phyloP scores from a whole-genome alignment of 2,113 vertebrate genomes.

The Gorsachius goisagi region DNA sequence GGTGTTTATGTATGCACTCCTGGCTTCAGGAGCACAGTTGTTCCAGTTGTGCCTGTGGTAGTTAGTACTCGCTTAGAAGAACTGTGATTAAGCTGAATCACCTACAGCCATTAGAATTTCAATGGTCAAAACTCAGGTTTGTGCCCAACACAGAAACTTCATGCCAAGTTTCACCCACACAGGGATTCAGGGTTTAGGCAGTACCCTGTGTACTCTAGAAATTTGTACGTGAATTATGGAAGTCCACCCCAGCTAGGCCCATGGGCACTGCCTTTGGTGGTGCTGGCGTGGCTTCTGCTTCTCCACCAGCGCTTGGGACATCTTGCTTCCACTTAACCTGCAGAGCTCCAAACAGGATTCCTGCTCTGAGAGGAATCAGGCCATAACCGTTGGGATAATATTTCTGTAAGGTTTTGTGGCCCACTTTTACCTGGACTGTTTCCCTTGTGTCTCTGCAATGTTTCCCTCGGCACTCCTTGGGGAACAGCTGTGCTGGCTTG shows the following conservation, averaged over 20 bases:
- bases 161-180: not conserved
- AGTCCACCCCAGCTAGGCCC: not conserved
- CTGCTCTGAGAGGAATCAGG: not conserved
- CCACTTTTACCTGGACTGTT: not conserved
- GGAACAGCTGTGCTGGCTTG: not conserved
- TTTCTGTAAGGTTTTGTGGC: not conserved
- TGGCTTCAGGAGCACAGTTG: not conserved
- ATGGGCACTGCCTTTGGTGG: not conserved
- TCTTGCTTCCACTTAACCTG: not conserved
- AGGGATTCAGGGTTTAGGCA: not conserved
- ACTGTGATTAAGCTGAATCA: not conserved
- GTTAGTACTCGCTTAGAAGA: not conserved
- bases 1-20: not conserved
- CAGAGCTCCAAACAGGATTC: not conserved
- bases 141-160: not conserved
- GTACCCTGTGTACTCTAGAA: not conserved
- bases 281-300: not conserved
- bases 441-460: not conserved
- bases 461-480: accelerated
- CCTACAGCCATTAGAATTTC: not conserved
- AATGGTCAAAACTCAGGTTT: not conserved
- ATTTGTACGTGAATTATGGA: accelerated
- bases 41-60: accelerated
- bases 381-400: too few relatives aligned
- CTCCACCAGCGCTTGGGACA: not conserved